Evolutionary conservation across 2,888 invertebrate species (phyloP), one percentile per base, ranked within the genome.

Genomic region (Pherbina coryleti): DNA sequence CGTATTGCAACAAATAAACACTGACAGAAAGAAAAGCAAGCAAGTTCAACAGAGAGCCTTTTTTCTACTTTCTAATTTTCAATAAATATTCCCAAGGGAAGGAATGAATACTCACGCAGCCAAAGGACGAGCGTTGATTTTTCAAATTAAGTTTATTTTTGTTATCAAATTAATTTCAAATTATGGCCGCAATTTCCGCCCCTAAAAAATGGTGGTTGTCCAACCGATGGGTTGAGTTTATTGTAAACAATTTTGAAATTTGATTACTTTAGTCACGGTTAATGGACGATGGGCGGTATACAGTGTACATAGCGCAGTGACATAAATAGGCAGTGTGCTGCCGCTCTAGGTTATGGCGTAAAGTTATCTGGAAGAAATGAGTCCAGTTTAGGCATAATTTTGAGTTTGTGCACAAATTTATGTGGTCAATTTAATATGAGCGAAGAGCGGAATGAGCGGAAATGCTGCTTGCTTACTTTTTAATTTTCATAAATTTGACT

Each of bases 401-500:
- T 79, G 76, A 79, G 75, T 73, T 78, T 76, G 53, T 76, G 53
- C 62, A 76, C 80, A 70, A 85, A 87, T 86, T 86, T 86, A 86
- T 86, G 87, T 78, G 83, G 83, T 85, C 86, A 86, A 87, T 86
- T 86, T 86, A 86, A 84, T 82, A 72, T 85, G 85, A 83, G 82
- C 85, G 81, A 80, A 66, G 70, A 75, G 82, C 85, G 81, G 80
- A 66, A 66, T 72, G 70, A 67, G 70, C 73, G 75, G 76, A 79
- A 81, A 79, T 79, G 79, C 83, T 84, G 84, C 85, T 44, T 83
- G 82, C 83, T 86, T 83, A 79, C 78, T 84, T 87, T 88, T 88
- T 88, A 88, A 88, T 87, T 88, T 87, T 87, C 87, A 87, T 87
- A 88, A 87, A 87, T 87, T 88, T 85, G 82, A 84, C 85, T 87